Percentiles rank a stretch among this genome's conserved stretches.
Conservation (phyloP, 1,140 invertebrate genomes). For the Colletes latitarsis region DNA sequence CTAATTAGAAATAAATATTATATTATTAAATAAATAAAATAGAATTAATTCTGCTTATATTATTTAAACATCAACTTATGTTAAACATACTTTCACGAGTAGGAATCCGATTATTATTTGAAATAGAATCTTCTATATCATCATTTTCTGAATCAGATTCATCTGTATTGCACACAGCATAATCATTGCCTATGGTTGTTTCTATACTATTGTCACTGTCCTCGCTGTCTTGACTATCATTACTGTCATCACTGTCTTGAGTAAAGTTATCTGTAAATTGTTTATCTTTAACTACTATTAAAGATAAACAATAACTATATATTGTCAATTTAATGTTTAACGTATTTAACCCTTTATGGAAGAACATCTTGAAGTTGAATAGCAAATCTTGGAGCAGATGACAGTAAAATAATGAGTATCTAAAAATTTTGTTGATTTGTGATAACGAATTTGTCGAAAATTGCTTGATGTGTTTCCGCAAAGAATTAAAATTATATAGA, state of each 20-base stretch:
- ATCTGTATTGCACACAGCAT: neutral
- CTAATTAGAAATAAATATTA: neutral
- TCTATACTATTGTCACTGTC: constrained; percentile 7
- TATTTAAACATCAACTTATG: neutral
- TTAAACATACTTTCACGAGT: constrained; percentile 10
- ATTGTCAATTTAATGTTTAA: neutral
- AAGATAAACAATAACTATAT: too few species aligned
- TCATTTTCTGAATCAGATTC: constrained; percentile 1
- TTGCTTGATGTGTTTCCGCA: too few species aligned
- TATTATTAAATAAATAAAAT: too few species aligned
- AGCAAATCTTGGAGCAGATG: too few species aligned
- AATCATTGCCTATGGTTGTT: neutral
- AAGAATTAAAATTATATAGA: neutral
- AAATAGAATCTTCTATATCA: neutral
- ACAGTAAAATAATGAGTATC: too few species aligned
- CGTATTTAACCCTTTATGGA: neutral
- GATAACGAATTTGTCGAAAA: too few species aligned
- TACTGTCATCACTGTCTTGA: neutral
- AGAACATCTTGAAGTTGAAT: too few species aligned
- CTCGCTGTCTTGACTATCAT: neutral
- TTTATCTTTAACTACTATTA: neutral
- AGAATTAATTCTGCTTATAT: too few species aligned
- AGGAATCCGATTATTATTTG: constrained; percentile 1
- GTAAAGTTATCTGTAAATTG: constrained; percentile 23
- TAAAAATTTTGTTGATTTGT: too few species aligned